phyloP scores from a whole-genome alignment of 2,797 vertebrate species.

The Melanotaenia nigrans region DNA sequence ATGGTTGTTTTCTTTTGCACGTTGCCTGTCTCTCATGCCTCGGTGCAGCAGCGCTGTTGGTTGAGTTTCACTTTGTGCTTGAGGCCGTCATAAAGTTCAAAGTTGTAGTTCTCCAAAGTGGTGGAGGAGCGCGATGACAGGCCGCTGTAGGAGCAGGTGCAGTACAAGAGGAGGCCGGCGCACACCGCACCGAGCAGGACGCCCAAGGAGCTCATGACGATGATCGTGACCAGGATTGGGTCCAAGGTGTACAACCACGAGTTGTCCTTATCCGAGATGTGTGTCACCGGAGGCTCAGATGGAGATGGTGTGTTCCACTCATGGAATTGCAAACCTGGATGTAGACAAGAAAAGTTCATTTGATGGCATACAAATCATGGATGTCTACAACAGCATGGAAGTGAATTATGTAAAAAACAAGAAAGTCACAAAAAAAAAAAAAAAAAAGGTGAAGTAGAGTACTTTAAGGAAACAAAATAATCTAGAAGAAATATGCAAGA shows the following conservation, averaged over 20 bases:
- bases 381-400: neutral
- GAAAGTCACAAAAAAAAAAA: neutral
- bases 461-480: neutral
- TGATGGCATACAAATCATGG: neutral
- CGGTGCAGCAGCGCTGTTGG: constrained; percentile 96
- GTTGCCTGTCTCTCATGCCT: constrained; percentile 67
- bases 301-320: constrained; percentile 87
- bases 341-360: neutral
- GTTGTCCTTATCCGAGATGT: constrained; percentile 90
- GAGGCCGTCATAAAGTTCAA: constrained; percentile 96
- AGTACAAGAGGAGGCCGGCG: constrained; percentile 96
- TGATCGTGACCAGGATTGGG: constrained; percentile 98
- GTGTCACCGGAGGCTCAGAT: constrained; percentile 85
- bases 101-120: constrained; percentile 99
- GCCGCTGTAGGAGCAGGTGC: constrained; percentile 94
- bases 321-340: constrained; percentile 79
- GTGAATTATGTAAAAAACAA: neutral
- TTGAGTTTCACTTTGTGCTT: constrained; percentile 99
- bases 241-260: constrained; percentile 95
- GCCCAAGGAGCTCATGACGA: constrained; percentile 96
- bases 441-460: neutral
- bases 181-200: constrained; percentile 95
- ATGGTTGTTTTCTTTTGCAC: constrained; percentile 16
- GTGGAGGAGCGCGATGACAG: constrained; percentile 95
- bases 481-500: no score